Conservation (phyloP, 2,888 invertebrate genomes). For the Scelioninae gen. 2 region DNA sequence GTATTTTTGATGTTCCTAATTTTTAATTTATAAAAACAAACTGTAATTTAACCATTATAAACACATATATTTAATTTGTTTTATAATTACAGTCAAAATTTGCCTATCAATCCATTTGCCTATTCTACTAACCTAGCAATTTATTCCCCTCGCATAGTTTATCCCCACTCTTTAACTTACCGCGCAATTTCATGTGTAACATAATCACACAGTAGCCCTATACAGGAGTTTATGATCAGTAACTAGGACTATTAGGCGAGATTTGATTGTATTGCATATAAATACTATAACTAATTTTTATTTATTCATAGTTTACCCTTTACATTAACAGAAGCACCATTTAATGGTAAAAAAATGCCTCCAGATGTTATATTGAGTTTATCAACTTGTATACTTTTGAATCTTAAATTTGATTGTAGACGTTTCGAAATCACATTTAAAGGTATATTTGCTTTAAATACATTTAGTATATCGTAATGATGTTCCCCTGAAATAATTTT, state of each 20-base stretch:
- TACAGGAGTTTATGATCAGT: too few species aligned
- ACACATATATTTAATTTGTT: too few species aligned
- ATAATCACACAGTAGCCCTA: not conserved
- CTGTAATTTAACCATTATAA: too few species aligned
- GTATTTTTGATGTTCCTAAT: conserved; percentile 59
- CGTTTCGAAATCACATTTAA: not conserved
- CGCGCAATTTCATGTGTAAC: too few species aligned
- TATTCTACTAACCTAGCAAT: too few species aligned
- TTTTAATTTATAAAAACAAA: not conserved
- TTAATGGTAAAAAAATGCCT: conserved; percentile 7
- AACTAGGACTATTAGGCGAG: too few species aligned
- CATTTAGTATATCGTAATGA: not conserved
- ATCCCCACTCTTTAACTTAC: too few species aligned
- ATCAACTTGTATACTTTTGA: conserved; percentile 1
- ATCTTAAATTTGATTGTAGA: not conserved
- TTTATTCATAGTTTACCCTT: conserved; percentile 17
- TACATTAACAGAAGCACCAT: conserved; percentile 9
- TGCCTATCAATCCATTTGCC: too few species aligned
- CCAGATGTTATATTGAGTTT: conserved; percentile 3
- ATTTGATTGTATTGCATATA: too few species aligned
- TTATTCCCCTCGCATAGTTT: too few species aligned
- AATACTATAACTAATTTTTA: conserved; percentile 14
- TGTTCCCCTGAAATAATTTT: conserved; percentile 2
- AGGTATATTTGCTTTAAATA: not conserved
- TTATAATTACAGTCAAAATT: too few species aligned